Conservation (phyloP, 2,113 vertebrate species). For the Centropus unirufus region DNA sequence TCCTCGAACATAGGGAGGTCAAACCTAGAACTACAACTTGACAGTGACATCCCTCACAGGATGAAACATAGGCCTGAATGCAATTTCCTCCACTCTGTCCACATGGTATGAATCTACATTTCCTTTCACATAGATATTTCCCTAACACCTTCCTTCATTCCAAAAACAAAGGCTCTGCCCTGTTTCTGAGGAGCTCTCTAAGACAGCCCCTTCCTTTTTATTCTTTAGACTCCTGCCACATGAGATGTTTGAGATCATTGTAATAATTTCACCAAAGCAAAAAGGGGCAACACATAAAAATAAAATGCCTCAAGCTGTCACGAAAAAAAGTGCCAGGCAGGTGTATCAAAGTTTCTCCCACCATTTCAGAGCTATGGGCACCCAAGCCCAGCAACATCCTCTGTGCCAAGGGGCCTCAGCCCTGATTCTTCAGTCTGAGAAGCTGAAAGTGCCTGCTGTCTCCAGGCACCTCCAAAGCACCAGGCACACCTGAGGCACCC, state of each 20-base stretch:
- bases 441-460: neutral
- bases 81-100: neutral
- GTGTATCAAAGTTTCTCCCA: accelerated
- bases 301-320: neutral
- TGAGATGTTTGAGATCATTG: neutral
- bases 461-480: accelerated
- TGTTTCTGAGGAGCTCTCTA: neutral
- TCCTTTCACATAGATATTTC: neutral
- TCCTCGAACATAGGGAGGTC: neutral
- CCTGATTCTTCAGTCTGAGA: neutral
- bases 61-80: neutral
- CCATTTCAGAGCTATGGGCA: neutral
- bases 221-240: neutral
- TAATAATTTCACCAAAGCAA: neutral
- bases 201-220: neutral
- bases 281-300: neutral
- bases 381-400: accelerated
- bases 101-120: neutral
- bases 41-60: neutral
- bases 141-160: neutral
- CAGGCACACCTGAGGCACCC: accelerated
- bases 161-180: neutral
- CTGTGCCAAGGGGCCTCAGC: accelerated
- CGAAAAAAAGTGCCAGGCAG: neutral
- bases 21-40: neutral